These are phyloP conservation scores for Calosoma granatense DNA, from an alignment of 1,140 invertebrate species.

Conservation along the genomic window DNA sequence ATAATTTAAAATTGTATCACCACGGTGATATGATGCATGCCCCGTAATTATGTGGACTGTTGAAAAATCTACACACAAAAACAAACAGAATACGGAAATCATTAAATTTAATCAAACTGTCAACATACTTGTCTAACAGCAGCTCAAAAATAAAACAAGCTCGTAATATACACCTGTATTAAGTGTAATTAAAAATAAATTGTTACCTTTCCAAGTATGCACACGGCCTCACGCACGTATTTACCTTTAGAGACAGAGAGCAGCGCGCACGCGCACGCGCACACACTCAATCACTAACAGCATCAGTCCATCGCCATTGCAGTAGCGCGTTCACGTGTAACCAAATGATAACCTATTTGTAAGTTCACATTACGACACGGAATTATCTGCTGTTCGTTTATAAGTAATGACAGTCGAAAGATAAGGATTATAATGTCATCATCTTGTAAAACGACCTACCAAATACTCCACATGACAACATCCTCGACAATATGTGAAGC, in stretches of 20 bases:
- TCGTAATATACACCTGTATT: neutral
- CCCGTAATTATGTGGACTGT: too few relatives aligned
- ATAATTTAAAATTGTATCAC: too few relatives aligned
- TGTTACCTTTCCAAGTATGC: neutral
- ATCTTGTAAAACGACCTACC: neutral
- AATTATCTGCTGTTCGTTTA: neutral
- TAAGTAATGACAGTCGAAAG: neutral
- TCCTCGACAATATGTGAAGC: too few relatives aligned
- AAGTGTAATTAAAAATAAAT: slow-evolving; percentile 9
- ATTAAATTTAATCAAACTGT: slow-evolving; percentile 9
- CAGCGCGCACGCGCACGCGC: neutral
- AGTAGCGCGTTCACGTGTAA: neutral
- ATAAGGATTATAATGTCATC: slow-evolving; percentile 2
- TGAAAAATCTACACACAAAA: neutral
- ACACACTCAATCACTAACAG: neutral
- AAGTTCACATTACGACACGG: neutral
- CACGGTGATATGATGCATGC: too few relatives aligned
- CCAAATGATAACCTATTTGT: neutral
- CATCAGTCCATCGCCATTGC: neutral
- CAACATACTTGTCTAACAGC: neutral
- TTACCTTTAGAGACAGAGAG: neutral
- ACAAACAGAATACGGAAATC: neutral
- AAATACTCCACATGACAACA: neutral
- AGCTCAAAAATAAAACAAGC: slow-evolving; percentile 1
- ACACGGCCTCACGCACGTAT: neutral